Evolutionary conservation across 1,140 invertebrate species (phyloP).

Genomic region (Drosophila pectinifera): DNA sequence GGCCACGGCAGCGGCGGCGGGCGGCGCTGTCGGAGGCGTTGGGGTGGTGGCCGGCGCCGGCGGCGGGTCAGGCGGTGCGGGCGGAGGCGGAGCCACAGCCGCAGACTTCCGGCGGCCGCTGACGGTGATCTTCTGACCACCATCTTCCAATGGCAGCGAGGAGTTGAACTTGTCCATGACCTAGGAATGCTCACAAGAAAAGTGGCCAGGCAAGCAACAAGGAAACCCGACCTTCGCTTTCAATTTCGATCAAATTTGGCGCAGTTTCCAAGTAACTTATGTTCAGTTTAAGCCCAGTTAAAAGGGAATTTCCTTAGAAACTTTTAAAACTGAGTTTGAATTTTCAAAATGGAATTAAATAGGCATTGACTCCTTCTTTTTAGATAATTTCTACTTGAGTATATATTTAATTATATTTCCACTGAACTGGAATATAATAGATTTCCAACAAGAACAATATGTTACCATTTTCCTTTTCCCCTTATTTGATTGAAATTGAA

Average conservation of each 20-base stretch:
- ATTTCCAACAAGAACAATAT: not conserved
- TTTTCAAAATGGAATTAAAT: too few relatives aligned
- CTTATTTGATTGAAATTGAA: not conserved
- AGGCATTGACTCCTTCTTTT: too few relatives aligned
- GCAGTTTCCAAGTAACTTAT: not conserved
- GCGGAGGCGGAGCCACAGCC: constrained; percentile 82
- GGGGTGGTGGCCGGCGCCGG: constrained; percentile 45
- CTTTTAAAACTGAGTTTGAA: too few relatives aligned
- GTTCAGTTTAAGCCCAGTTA: too few relatives aligned
- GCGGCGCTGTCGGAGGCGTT: constrained; percentile 69
- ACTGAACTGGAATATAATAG: too few relatives aligned
- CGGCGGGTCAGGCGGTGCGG: constrained; percentile 62
- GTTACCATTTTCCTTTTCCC: not conserved
- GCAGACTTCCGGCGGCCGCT: constrained; percentile 92
- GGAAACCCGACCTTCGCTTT: not conserved
- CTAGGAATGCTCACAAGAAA: constrained; percentile 47
- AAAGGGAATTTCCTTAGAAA: too few relatives aligned
- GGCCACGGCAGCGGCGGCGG: constrained; percentile 62
- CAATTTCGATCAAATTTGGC: constrained; percentile 1
- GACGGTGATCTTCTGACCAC: constrained; percentile 94
- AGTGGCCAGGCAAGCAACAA: not conserved
- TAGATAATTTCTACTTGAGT: too few relatives aligned
- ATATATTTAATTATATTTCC: too few relatives aligned
- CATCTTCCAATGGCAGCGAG: constrained; percentile 79
- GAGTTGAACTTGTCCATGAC: constrained; percentile 83